Evolutionary conservation across 23 tunicate genomes (phyloP), one percentile per base, ranked within the genome.

Genomic region (Styela plicata): DNA sequence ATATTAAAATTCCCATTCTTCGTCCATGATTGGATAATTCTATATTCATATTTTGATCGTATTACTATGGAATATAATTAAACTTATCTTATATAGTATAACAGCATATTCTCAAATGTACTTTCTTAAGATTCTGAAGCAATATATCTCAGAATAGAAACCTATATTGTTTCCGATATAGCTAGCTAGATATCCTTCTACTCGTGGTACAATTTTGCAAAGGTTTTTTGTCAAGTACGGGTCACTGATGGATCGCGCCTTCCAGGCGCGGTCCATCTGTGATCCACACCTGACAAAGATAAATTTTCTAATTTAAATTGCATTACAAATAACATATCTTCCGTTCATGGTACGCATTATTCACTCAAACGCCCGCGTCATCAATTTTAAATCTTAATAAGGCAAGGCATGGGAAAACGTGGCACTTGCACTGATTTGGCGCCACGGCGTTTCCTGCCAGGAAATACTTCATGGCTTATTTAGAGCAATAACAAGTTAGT

Each of bases 151-250:
- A 44, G 77, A 30, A 71, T 71, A 71, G 35, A 3, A 31, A 34
- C 77, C 29, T 71, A 16, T 71, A 71, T 71, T 71, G 77, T 71
- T 71, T 71, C 77, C 77, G 77, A 33, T 28, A 71, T 71, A 71
- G 37, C 37, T 29, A 29, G 36, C 5, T 31, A 68, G 73, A 68
- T 16, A 18, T 68, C 16, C 16, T 68, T 21, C 16, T 68, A 16
- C 27, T 24, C 20, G 31, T 68, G 31, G n/a, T 13, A 31, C 24
- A 68, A 68, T 16, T 29, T n/a, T n/a, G n/a, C n/a, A n/a, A n/a
- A n/a, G n/a, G n/a, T n/a, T n/a, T n/a, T n/a, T n/a, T n/a, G n/a
- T n/a, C n/a, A n/a, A n/a, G n/a, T n/a, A n/a, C n/a, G n/a, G n/a
- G n/a, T n/a, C n/a, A n/a, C n/a, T n/a, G n/a, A n/a, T n/a, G n/a